phyloP scores from a whole-genome alignment of 1,140 invertebrate species.

The Myzus persicae region DNA sequence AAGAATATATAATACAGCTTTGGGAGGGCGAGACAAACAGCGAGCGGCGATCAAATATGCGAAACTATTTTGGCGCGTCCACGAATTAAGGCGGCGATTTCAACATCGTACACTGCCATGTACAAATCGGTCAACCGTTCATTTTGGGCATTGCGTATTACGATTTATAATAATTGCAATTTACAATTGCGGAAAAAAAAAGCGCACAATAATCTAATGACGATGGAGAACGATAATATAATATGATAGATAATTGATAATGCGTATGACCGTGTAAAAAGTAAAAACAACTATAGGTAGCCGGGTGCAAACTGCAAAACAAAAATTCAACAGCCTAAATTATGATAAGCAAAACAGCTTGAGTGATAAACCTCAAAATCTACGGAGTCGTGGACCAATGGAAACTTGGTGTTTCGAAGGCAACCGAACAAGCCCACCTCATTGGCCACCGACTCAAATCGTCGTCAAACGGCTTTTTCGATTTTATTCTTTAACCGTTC shows the following conservation, averaged over 20 bases:
- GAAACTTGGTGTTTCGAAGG: slow-evolving; percentile 2
- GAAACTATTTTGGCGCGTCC: neutral
- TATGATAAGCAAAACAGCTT: neutral
- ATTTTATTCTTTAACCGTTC: neutral
- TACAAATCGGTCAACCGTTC: too few species aligned
- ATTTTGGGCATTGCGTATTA: neutral
- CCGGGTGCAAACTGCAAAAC: neutral
- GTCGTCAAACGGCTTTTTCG: neutral
- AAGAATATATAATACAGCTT: neutral
- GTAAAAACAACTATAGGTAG: neutral
- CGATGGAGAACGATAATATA: neutral
- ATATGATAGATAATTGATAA: neutral
- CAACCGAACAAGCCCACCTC: too few species aligned
- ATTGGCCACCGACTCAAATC: neutral
- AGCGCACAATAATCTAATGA: neutral
- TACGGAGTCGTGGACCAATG: neutral
- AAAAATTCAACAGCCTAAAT: neutral
- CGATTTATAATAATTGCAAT: too few species aligned
- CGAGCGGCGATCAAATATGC: neutral
- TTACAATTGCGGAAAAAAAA: neutral
- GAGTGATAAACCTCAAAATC: neutral
- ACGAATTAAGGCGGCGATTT: neutral
- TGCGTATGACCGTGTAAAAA: neutral
- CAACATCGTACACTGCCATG: neutral
- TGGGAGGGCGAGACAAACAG: neutral